phyloP scores from a whole-genome alignment of 2,888 invertebrate genomes.

The Perizoma affinitatum region DNA sequence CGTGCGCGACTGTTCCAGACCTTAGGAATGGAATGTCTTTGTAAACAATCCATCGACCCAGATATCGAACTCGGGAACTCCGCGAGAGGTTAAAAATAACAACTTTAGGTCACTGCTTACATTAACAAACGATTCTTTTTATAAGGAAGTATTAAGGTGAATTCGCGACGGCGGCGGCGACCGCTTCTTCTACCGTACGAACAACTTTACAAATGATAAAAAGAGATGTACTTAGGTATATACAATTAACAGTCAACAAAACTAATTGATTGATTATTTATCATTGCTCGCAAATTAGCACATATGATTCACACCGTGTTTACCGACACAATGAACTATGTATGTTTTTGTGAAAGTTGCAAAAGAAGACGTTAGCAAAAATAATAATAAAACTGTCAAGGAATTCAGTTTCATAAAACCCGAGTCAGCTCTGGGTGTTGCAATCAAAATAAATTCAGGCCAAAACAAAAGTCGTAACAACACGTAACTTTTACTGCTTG shows the following conservation, averaged over 20 bases:
- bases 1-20: conserved; percentile 33
- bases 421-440: conserved; percentile 49
- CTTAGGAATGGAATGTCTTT: conserved; percentile 42
- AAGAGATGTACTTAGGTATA: conserved; percentile 11
- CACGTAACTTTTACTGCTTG: conserved; percentile 43
- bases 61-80: conserved; percentile 35
- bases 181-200: conserved; percentile 19
- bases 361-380: conserved; percentile 36
- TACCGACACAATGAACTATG: conserved; percentile 5
- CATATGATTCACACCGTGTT: conserved; percentile 22
- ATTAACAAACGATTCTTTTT: conserved; percentile 33
- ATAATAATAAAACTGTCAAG: conserved; percentile 45
- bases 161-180: conserved; percentile 11
- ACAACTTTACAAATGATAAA: conserved; percentile 19
- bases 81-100: conserved; percentile 35
- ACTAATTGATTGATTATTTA: conserved; percentile 25
- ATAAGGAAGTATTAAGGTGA: conserved; percentile 29
- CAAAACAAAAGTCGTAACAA: conserved; percentile 54
- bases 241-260: conserved; percentile 25
- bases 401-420: conserved; percentile 47
- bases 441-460: conserved; percentile 64
- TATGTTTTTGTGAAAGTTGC: conserved; percentile 11
- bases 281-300: conserved; percentile 20
- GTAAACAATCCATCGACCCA: conserved; percentile 43
- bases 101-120: conserved; percentile 28